Percentiles rank a stretch among this genome's conserved stretches.
Conservation (phyloP, 2,888 invertebrate genomes). For the Anthophora plumipes region DNA sequence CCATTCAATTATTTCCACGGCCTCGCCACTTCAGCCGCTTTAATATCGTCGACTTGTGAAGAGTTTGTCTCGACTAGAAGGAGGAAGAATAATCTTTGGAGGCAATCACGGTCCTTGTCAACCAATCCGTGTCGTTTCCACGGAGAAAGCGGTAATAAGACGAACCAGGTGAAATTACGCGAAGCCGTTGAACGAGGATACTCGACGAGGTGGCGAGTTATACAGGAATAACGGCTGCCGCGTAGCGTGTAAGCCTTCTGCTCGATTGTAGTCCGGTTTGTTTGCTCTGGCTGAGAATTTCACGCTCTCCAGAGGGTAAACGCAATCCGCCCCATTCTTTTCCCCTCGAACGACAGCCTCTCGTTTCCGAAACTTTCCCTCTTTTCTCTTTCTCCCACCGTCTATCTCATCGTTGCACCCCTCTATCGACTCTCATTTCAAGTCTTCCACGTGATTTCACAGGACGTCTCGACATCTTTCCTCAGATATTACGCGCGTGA, state of each 20-base stretch:
- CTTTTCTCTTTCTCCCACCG: not conserved
- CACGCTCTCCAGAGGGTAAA: conserved; percentile 35
- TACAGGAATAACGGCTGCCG: conserved; percentile 7
- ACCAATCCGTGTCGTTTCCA: conserved; percentile 7
- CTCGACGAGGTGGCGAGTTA: conserved; percentile 18
- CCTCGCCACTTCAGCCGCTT: not conserved
- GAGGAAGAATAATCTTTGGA: conserved; percentile 5
- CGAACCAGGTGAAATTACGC: conserved; percentile 38
- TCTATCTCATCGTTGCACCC: too few species aligned
- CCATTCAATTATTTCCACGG: conserved; percentile 22
- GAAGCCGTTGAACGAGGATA: not conserved
- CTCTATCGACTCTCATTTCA: conserved; percentile 36
- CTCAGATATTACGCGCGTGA: not conserved
- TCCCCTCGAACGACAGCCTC: not conserved
- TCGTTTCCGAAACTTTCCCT: conserved; percentile 37
- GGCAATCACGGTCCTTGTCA: conserved; percentile 20
- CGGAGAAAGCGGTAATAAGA: conserved; percentile 1
- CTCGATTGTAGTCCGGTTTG: conserved; percentile 29
- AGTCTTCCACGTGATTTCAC: conserved; percentile 23
- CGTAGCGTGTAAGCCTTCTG: not conserved
- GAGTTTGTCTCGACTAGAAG: conserved; percentile 1
- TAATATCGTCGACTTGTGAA: conserved; percentile 14
- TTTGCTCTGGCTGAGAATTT: conserved; percentile 40
- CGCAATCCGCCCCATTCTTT: conserved; percentile 9
- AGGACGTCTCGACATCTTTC: conserved; percentile 2